phyloP scores from a whole-genome alignment of 1,140 invertebrate genomes.

The Battus philenor region DNA sequence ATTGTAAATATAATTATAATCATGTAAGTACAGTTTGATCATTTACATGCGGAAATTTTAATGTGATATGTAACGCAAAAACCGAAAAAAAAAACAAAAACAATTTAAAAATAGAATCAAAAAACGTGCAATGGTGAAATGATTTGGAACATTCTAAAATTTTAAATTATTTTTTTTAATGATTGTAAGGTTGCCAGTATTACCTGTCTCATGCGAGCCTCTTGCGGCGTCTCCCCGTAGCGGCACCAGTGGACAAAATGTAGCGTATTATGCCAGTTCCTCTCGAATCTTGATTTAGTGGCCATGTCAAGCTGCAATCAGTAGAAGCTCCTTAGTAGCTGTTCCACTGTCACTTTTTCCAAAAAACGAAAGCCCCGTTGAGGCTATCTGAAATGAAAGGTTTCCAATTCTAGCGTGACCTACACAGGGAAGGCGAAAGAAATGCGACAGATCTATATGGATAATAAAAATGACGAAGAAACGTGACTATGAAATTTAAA shows the following conservation, averaged over 20 bases:
- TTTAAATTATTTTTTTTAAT: not conserved
- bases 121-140: too few species aligned
- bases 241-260: conserved; percentile 83
- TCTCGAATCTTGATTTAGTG: conserved; percentile 75
- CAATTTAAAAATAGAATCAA: too few species aligned
- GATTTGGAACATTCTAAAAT: too few species aligned
- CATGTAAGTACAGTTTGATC: too few species aligned
- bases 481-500: not conserved
- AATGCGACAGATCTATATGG: conserved; percentile 5
- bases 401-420: conserved; percentile 71
- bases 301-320: conserved; percentile 76
- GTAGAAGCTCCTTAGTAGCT: conserved; percentile 72
- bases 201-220: conserved; percentile 81
- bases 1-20: too few species aligned
- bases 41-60: too few species aligned
- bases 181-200: conserved; percentile 16
- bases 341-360: conserved; percentile 59
- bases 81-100: too few species aligned
- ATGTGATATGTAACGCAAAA: too few species aligned
- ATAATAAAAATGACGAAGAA: conserved; percentile 14
- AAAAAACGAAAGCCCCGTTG: conserved; percentile 63
- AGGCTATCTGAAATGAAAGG: conserved; percentile 73
- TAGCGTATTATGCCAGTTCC: conserved; percentile 81
- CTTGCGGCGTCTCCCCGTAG: conserved; percentile 79
- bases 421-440: conserved; percentile 36